phyloP scores from a whole-genome alignment of 2,113 vertebrate genomes.

The Loxodonta africana region DNA sequence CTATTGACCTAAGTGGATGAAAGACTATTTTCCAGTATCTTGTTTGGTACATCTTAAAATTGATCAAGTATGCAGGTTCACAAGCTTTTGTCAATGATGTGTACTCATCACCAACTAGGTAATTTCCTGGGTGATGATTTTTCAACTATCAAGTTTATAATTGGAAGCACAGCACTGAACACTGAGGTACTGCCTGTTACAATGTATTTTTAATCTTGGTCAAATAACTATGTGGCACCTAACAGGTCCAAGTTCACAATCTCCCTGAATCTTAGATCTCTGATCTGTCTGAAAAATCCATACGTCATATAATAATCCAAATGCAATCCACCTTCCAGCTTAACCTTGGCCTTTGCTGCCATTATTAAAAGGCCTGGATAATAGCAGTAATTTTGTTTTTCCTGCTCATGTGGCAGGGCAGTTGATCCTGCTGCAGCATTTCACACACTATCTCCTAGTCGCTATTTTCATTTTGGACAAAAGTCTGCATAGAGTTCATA shows the following conservation, averaged over 20 bases:
- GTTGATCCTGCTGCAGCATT: background rate
- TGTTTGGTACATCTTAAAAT: background rate
- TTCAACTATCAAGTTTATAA: background rate
- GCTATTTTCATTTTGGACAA: conserved; percentile 25
- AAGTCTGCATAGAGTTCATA: background rate
- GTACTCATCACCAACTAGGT: background rate
- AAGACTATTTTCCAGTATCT: conserved; percentile 17
- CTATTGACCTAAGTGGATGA: background rate
- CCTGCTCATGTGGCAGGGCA: background rate
- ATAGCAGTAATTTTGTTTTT: conserved; percentile 35
- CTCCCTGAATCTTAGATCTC: background rate
- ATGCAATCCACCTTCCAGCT: conserved; percentile 43
- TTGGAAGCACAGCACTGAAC: background rate
- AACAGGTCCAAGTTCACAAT: background rate
- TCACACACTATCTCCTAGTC: background rate
- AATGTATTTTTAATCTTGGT: background rate
- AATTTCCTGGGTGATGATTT: background rate
- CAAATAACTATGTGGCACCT: background rate
- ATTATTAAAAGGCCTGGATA: conserved; percentile 44
- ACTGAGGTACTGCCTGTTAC: background rate
- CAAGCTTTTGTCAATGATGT: background rate
- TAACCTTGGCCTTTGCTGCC: conserved; percentile 61
- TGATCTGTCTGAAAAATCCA: conserved; percentile 61
- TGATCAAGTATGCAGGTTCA: background rate
- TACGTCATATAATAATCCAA: conserved; percentile 46